A percentile compares a stretch with the other conserved stretches of the same genome.
Evolutionary conservation across 2,888 invertebrate species (phyloP).

Genomic region (Hymenopus coronatus): DNA sequence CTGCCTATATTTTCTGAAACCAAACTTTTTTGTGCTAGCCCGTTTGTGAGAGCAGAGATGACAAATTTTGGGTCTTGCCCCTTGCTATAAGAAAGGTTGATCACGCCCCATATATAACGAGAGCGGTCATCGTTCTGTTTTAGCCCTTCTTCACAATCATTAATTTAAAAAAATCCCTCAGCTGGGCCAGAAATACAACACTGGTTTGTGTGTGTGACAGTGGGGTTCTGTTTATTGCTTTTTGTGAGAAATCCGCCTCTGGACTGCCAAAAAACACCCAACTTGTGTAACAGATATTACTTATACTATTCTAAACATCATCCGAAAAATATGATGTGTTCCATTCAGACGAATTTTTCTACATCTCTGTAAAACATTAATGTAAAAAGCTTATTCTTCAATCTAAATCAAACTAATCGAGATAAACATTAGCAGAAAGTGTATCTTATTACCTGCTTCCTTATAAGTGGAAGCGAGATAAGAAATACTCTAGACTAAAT

Average conservation of each 20-base stretch:
- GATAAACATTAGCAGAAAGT: too few species aligned
- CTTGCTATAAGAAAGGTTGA: not conserved
- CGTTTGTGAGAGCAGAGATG: not conserved
- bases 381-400: too few species aligned
- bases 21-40: too few species aligned
- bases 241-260: not conserved
- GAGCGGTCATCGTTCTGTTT: not conserved
- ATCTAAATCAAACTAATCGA: too few species aligned
- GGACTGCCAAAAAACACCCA: not conserved
- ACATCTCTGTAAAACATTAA: too few species aligned
- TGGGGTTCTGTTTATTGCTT: not conserved
- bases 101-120: not conserved
- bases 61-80: not conserved
- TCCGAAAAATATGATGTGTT: too few species aligned
- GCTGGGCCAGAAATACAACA: too few species aligned
- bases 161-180: not conserved
- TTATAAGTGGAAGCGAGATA: too few species aligned
- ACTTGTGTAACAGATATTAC: not conserved
- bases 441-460: too few species aligned
- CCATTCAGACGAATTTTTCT: too few species aligned
- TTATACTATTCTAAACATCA: not conserved
- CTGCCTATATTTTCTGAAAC: too few species aligned
- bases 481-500: too few species aligned
- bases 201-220: not conserved
- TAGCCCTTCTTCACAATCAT: not conserved